These are phyloP conservation scores for Charanyca ferruginea DNA, from an alignment of 2,888 invertebrate species.

Conservation along the genomic window DNA sequence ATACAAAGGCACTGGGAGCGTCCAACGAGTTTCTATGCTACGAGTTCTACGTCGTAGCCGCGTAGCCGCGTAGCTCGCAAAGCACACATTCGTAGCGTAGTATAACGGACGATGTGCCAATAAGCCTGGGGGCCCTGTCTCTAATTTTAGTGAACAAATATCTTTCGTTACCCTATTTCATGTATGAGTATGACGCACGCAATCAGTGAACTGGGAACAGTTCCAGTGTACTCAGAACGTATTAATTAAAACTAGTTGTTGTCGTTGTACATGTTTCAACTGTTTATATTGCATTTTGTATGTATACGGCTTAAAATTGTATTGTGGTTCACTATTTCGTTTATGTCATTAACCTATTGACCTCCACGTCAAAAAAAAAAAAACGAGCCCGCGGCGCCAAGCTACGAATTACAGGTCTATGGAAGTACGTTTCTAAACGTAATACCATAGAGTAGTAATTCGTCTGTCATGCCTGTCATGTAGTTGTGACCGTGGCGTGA, in stretches of 20 bases:
- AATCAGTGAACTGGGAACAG: slow-evolving; percentile 22
- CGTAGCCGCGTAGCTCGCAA: slow-evolving; percentile 49
- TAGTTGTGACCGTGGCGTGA: no score
- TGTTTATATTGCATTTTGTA: background rate
- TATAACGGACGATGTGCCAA: slow-evolving; percentile 48
- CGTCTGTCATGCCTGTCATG: no score
- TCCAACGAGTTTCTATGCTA: slow-evolving; percentile 52
- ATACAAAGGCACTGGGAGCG: slow-evolving; percentile 70
- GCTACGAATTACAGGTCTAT: no score
- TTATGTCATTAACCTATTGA: no score
- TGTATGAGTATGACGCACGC: slow-evolving; percentile 22
- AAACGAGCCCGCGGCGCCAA: no score
- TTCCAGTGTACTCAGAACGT: slow-evolving; percentile 8
- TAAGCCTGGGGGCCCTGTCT: slow-evolving; percentile 46
- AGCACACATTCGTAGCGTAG: slow-evolving; percentile 49
- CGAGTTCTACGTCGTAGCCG: slow-evolving; percentile 54
- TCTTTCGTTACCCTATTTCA: slow-evolving; percentile 41
- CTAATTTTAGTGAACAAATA: slow-evolving; percentile 53
- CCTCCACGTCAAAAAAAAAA: no score
- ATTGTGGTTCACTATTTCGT: background rate
- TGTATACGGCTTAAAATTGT: background rate
- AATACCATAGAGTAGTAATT: no score
- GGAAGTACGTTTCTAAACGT: no score
- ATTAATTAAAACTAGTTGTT: slow-evolving; percentile 21
- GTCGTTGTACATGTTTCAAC: background rate